Percentiles rank a stretch among this genome's conserved stretches.
Conservation (phyloP, 2,113 vertebrate genomes). For the Chaenocephalus aceratus region DNA sequence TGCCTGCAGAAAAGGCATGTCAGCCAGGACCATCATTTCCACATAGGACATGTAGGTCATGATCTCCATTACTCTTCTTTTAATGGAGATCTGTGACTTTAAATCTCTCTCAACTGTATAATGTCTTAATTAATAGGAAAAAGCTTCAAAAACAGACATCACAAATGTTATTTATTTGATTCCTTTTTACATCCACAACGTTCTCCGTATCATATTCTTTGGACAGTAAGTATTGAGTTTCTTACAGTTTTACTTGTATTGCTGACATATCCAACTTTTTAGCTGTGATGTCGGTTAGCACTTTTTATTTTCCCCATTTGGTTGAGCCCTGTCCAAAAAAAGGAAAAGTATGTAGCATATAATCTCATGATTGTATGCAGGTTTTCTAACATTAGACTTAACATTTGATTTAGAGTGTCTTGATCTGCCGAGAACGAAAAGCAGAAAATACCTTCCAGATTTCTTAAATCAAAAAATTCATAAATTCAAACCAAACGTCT, state of each 20-base stretch:
- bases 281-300: neutral
- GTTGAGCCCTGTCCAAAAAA: neutral
- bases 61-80: slow-evolving; percentile 2
- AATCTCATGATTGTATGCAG: slow-evolving; percentile 17
- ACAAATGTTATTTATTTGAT: neutral
- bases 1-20: slow-evolving; percentile 32
- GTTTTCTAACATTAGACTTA: slow-evolving; percentile 10
- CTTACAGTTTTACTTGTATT: neutral
- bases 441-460: slow-evolving; percentile 33
- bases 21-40: slow-evolving; percentile 8
- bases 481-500: slow-evolving; percentile 11
- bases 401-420: slow-evolving; percentile 7
- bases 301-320: neutral
- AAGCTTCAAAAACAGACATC: neutral
- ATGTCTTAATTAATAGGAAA: neutral
- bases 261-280: neutral
- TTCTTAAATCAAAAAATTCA: slow-evolving; percentile 27
- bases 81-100: neutral
- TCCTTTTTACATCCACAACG: neutral
- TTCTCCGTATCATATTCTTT: neutral
- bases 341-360: neutral
- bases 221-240: neutral
- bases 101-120: neutral
- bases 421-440: slow-evolving; percentile 20
- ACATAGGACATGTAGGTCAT: slow-evolving; percentile 31